Percentiles rank a stretch among this genome's conserved stretches.
Evolutionary conservation across 2,113 vertebrate genomes (phyloP).

Genomic region (Cebidichthys violaceus): DNA sequence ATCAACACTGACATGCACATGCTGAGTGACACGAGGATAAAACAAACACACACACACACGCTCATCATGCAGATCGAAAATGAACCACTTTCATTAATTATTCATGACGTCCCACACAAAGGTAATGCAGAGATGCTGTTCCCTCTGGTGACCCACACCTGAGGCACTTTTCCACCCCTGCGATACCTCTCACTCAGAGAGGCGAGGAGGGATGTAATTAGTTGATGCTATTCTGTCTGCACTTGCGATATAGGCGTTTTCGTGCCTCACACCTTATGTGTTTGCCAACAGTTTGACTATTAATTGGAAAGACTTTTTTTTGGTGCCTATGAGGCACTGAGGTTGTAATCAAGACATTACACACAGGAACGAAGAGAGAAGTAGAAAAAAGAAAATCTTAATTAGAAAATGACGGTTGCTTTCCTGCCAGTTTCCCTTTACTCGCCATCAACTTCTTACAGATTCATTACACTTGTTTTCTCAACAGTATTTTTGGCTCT

Average conservation of each 20-base stretch:
- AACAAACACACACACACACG: conserved; percentile 12
- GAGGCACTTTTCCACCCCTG: conserved; percentile 5
- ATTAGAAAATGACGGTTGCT: conserved; percentile 10
- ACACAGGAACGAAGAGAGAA: not conserved
- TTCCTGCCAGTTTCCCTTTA: not conserved
- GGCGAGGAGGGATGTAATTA: conserved; percentile 41
- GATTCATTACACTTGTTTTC: conserved; percentile 9
- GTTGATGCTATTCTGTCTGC: conserved; percentile 32
- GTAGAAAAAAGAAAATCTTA: not conserved
- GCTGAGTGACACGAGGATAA: not conserved
- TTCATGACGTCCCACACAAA: conserved; percentile 20
- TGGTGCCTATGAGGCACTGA: not conserved
- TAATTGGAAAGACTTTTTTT: conserved; percentile 34
- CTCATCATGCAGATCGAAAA: not conserved
- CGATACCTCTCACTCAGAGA: conserved; percentile 15
- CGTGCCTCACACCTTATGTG: conserved; percentile 16
- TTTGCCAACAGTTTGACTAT: conserved; percentile 38
- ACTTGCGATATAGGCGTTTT: conserved; percentile 36
- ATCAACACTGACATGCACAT: conserved; percentile 24
- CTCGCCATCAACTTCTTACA: not conserved
- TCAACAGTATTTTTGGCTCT: not conserved
- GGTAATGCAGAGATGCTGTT: conserved; percentile 8
- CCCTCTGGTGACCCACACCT: conserved; percentile 19
- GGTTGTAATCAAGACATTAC: conserved; percentile 14
- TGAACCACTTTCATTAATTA: conserved; percentile 38